Base-by-base conservation (phyloP, 2,797 vertebrate species). In the Enteromius trimaculatus region DNA sequence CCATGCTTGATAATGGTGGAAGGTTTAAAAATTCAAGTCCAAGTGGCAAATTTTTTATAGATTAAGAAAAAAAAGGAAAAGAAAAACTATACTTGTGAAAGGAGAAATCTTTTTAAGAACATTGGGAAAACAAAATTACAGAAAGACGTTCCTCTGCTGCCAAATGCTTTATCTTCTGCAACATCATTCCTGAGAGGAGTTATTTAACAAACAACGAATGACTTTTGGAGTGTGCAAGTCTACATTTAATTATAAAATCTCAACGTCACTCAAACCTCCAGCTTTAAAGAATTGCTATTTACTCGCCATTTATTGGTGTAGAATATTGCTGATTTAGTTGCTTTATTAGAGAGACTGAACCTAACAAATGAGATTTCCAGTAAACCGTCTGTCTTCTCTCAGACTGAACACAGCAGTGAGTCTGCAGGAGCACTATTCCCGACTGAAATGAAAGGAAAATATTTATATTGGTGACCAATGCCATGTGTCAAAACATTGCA, bases 321-420 rank as follows among this genome's bases (percentile, higher is more conserved):
- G 58, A 74, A 74, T 81, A 81, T 65, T 81, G 44, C 58, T 39
- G 70, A 75, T 81, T 39, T 69, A 39, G 47, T 55, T 23, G 49
- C 14, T 55, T 79, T 55, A 69, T 39, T 55, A 23, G 26, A 66
- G 65, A 26, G 34, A 21, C 42, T 14, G 21, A 39, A 49, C 44
- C 21, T 19, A 65, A 44, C 60, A 60, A 21, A 62, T 29, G n/a
- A 21, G 19, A 58, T 31, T 53, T 42, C 2, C 19, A 34, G 37
- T 75, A 23, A 29, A 72, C 3, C 11, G 31, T 62, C 29, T 14
- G 44, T 64, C 21, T 51, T 42, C 26, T 49, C 39, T 51, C 58
- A 53, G 42, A 81, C 53, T 49, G 39, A 62, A 51, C 2, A 31
- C 29, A 81, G 70, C 37, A 34, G 69, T 19, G 55, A 81, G 55